phyloP scores from a whole-genome alignment of 2,888 invertebrate genomes.

The Chaetogeoica ovagalla region DNA sequence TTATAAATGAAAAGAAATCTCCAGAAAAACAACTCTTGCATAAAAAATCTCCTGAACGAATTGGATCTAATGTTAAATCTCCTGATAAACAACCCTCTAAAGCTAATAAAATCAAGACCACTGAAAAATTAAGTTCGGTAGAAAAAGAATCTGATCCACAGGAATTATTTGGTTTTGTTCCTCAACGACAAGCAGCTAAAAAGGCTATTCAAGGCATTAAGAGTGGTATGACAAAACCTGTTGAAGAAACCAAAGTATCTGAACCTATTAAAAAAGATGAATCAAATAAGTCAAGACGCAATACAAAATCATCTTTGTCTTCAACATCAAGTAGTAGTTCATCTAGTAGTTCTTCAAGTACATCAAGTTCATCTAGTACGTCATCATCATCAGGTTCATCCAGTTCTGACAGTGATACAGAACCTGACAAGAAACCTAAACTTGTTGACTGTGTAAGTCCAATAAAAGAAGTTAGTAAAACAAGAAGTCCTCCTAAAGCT shows the following conservation, averaged over 20 bases:
- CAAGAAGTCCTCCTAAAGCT: slow-evolving; percentile 59
- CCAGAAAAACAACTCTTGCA: slow-evolving; percentile 42
- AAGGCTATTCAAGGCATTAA: slow-evolving; percentile 89
- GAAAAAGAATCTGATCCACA: slow-evolving; percentile 64
- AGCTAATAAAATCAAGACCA: slow-evolving; percentile 55
- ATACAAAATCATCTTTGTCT: slow-evolving; percentile 53
- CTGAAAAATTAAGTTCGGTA: slow-evolving; percentile 65
- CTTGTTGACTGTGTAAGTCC: slow-evolving; percentile 39
- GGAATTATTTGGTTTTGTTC: slow-evolving; percentile 73
- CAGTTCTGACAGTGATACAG: slow-evolving; percentile 67
- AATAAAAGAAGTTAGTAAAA: slow-evolving; percentile 57
- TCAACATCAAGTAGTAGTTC: slow-evolving; percentile 58
- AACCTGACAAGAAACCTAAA: slow-evolving; percentile 55
- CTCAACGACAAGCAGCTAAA: slow-evolving; percentile 87
- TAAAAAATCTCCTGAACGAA: slow-evolving; percentile 42
- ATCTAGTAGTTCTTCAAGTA: slow-evolving; percentile 62
- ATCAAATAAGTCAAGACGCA: slow-evolving; percentile 46
- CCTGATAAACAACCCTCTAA: slow-evolving; percentile 54
- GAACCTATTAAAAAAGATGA: slow-evolving; percentile 52
- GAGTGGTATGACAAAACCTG: slow-evolving; percentile 69
- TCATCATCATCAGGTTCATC: slow-evolving; percentile 63
- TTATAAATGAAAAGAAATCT: slow-evolving; percentile 45
- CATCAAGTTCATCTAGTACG: slow-evolving; percentile 61
- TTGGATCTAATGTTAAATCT: slow-evolving; percentile 53
- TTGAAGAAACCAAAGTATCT: slow-evolving; percentile 49